Evolutionary conservation across 53 echinoderm and acorn worm species (phyloP).

Genomic region (Echinarachnius parma): DNA sequence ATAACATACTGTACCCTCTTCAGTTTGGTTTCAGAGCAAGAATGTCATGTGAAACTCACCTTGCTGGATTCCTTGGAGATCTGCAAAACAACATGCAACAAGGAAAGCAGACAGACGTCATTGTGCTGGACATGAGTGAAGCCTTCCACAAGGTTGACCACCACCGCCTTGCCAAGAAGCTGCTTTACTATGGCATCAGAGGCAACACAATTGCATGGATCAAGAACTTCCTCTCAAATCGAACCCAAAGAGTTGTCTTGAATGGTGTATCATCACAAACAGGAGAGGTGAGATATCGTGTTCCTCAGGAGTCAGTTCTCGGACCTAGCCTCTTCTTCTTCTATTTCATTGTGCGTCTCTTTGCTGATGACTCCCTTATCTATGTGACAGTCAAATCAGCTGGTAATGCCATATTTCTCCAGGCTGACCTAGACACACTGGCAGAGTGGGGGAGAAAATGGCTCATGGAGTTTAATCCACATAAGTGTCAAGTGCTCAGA

Average conservation of each 20-base stretch:
- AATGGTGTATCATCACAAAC: background rate
- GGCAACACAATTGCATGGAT: conserved; percentile 8
- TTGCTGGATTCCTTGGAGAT: conserved; percentile 15
- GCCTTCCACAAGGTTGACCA: conserved; percentile 7
- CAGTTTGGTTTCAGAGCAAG: conserved; percentile 18
- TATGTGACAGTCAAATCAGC: conserved; percentile 24
- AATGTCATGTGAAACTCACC: conserved; percentile 25
- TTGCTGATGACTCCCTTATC: conserved; percentile 8
- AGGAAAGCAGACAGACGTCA: conserved; percentile 9
- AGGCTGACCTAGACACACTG: conserved; percentile 14
- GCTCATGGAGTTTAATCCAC: conserved; percentile 47
- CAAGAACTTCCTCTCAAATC: conserved; percentile 3
- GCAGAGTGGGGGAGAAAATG: conserved; percentile 34
- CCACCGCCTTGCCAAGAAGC: conserved; percentile 2
- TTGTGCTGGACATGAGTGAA: conserved; percentile 14
- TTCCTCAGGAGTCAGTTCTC: background rate
- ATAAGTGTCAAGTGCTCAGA: conserved; percentile 41
- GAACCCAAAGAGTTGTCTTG: conserved; percentile 6
- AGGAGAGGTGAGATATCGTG: background rate
- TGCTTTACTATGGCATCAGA: conserved; percentile 12
- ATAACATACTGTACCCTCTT: too few relatives aligned
- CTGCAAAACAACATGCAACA: conserved; percentile 19
- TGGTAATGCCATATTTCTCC: conserved; percentile 1
- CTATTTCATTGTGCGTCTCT: conserved; percentile 10
- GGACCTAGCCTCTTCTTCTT: conserved; percentile 5